Base-by-base conservation (phyloP, 2,113 vertebrate genomes). In the Amphiprion percula region DNA sequence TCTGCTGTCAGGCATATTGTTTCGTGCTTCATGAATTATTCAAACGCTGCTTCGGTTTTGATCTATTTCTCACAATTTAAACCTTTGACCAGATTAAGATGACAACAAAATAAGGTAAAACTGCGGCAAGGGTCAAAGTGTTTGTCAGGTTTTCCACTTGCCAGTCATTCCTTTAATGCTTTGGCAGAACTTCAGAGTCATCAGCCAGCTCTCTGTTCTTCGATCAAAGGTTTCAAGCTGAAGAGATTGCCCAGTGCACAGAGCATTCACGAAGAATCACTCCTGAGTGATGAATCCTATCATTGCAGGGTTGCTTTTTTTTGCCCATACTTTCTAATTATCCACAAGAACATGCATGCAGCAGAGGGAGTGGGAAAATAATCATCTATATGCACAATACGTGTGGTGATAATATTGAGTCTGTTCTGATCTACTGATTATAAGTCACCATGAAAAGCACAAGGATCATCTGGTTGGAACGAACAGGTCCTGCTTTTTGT, bases 11-110 rank as follows among this genome's bases (percentile, higher is more conserved):
- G 73, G 66, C 53, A 8, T 74, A 52, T 77, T 80, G 89, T 85
- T 88, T 90, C 84, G 68, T 77, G 37, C 39, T n/a, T 16, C 44
- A 89, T 91, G 79, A 87, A 94, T 93, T 87, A 94, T 94, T 93
- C 78, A 91, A 62, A 61, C 33, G 2, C 39, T 44, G 47, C 44
- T 84, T 88, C 73, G 46, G 47, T 79, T 84, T 76, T 84, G 44
- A 79, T 89, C 60, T 47, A 19, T 87, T 77, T 76, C 65, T 88
- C 56, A 68, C 69, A 74, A 70, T 74, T 73, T 77, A 77, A 86
- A 72, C 85, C 76, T 75, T 79, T 72, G 62, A 85, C 70, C 53
- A 56, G 61, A 83, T 80, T 44, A 73, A 73, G 62, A 80, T 68
- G 62, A 84, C 55, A 77, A 53, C 66, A 73, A 60, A 82, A 74